Conservation (phyloP, 2,113 vertebrate genomes). For the Hypomesus transpacificus region DNA sequence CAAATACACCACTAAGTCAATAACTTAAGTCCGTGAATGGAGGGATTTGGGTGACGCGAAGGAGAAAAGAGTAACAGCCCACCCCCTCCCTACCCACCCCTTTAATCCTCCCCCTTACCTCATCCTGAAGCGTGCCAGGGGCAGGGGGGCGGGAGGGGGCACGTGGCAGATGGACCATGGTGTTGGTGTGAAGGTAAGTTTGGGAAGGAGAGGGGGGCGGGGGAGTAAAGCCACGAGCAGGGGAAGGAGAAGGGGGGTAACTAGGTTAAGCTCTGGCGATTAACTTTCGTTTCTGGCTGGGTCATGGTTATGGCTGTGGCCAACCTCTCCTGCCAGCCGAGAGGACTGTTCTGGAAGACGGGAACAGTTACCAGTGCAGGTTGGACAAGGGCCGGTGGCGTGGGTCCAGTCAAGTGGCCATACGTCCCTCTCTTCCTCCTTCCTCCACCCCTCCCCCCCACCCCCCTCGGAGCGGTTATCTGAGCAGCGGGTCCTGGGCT, state of each 20-base stretch:
- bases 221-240: background rate
- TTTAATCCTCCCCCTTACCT: background rate
- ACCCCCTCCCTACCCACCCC: background rate
- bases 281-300: slow-evolving; percentile 65
- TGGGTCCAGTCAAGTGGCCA: slow-evolving; percentile 38
- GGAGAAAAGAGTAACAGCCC: background rate
- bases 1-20: background rate
- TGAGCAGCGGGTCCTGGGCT: slow-evolving; percentile 36
- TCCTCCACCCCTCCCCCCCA: slow-evolving; percentile 1
- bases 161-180: slow-evolving; percentile 63
- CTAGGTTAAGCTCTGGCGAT: slow-evolving; percentile 70
- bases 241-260: slow-evolving; percentile 26
- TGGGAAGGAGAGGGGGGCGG: slow-evolving; percentile 3
- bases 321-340: background rate
- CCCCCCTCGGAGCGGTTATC: slow-evolving; percentile 33
- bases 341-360: slow-evolving; percentile 5
- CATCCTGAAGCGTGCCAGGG: background rate
- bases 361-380: slow-evolving; percentile 12
- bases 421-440: slow-evolving; percentile 2
- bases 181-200: slow-evolving; percentile 16
- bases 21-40: background rate
- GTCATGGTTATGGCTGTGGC: background rate
- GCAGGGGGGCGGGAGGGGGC: slow-evolving; percentile 13
- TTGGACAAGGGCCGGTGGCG: slow-evolving; percentile 25
- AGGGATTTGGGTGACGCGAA: background rate